phyloP scores from a whole-genome alignment of 2,797 vertebrate genomes.

The Myotis vivesi region DNA sequence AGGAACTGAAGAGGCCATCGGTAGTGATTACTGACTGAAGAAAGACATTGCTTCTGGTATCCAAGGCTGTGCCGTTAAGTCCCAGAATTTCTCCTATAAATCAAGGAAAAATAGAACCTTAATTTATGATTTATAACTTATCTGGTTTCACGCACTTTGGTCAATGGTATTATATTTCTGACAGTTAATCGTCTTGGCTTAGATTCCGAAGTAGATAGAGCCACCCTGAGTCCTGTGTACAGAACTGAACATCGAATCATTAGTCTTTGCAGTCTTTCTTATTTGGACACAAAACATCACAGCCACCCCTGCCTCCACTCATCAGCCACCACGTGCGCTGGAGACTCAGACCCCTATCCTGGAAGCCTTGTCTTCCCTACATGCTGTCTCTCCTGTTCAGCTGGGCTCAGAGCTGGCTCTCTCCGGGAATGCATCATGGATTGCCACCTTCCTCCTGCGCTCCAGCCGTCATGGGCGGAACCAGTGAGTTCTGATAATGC shows the following conservation, averaged over 20 bases:
- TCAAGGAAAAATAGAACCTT: not conserved
- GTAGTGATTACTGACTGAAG: not conserved
- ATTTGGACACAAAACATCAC: not conserved
- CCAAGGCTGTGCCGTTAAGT: not conserved
- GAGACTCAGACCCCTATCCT: not conserved
- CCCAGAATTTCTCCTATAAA: not conserved
- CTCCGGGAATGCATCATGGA: not conserved
- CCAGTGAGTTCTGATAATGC: not conserved
- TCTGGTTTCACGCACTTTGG: not conserved
- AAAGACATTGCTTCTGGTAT: not conserved
- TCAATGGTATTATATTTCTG: not conserved
- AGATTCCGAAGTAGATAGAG: not conserved
- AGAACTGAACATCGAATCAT: not conserved
- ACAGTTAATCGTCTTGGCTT: not conserved
- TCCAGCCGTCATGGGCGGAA: not conserved
- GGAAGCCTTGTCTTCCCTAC: not conserved
- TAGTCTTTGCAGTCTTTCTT: not conserved
- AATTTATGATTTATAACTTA: not conserved
- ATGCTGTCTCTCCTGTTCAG: not conserved
- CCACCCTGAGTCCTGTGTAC: not conserved
- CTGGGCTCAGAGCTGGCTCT: not conserved
- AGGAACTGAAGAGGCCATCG: not conserved
- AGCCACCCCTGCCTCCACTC: not conserved
- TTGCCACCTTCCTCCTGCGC: not conserved
- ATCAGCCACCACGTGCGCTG: rapidly evolving